Percentiles rank a stretch among this genome's conserved stretches.
phyloP scores from a whole-genome alignment of 2,797 vertebrate genomes.

The Allobates femoralis region DNA sequence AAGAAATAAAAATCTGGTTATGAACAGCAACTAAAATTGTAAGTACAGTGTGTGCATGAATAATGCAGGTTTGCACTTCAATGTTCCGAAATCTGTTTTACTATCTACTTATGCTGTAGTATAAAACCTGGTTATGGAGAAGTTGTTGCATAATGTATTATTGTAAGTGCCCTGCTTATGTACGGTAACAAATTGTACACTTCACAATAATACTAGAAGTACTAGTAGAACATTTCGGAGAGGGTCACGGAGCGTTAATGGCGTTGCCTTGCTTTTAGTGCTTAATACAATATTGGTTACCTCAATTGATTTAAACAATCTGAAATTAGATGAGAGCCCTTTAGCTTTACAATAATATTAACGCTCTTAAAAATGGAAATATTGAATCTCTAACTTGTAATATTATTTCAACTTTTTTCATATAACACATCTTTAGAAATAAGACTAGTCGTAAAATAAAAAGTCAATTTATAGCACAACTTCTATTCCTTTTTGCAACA shows the following conservation, averaged over 20 bases:
- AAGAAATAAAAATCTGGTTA: not conserved
- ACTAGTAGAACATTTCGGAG: not conserved
- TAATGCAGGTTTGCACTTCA: slow-evolving; percentile 7
- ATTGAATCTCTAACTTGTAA: not conserved
- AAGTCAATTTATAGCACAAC: not conserved
- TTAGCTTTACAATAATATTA: not conserved
- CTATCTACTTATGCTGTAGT: not conserved
- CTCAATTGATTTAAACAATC: not conserved
- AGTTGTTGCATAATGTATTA: not conserved
- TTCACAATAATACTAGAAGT: not conserved
- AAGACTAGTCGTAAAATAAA: not conserved
- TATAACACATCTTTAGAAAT: not conserved
- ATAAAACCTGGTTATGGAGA: not conserved
- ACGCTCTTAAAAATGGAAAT: not conserved
- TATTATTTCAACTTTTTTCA: not conserved
- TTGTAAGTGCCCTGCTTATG: not conserved
- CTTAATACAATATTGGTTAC: not conserved
- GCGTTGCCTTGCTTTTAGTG: not conserved
- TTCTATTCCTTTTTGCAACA: too few species aligned
- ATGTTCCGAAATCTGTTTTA: slow-evolving; percentile 17
- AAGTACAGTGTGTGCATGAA: not conserved
- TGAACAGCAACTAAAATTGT: not conserved
- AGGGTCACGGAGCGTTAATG: not conserved
- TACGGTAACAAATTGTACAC: not conserved
- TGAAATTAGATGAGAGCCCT: not conserved